Evolutionary conservation across 1,140 invertebrate species (phyloP).

Genomic region (Caenorhabditis briggsae): DNA sequence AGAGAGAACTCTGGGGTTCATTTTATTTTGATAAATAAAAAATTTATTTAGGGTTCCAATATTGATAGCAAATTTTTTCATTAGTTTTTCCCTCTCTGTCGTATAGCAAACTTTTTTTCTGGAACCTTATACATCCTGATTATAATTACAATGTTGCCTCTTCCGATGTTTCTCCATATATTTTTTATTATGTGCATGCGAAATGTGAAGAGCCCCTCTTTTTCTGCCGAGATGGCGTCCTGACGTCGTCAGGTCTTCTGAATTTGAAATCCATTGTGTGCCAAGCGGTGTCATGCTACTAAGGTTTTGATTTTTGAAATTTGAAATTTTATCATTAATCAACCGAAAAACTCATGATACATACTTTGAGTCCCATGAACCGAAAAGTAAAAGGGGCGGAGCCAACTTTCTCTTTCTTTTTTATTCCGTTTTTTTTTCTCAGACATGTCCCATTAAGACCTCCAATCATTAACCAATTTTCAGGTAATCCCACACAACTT

Average conservation of each 20-base stretch:
- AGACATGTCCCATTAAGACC: neutral
- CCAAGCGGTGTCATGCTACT: neutral
- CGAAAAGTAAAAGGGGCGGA: neutral
- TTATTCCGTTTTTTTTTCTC: neutral
- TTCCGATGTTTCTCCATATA: neutral
- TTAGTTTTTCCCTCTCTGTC: no score
- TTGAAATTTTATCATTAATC: no score
- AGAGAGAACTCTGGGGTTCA: no score
- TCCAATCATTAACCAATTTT: neutral
- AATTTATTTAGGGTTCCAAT: no score
- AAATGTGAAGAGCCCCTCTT: neutral
- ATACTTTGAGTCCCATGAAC: no score
- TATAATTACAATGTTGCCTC: conserved; percentile 1
- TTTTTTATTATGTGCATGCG: conserved; percentile 9
- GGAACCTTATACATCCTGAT: neutral
- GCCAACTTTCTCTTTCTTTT: no score
- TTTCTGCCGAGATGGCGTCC: neutral
- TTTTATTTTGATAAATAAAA: no score
- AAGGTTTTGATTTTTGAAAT: neutral
- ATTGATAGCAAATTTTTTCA: no score
- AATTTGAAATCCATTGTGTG: no score
- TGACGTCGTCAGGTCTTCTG: no score
- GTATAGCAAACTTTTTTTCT: no score
- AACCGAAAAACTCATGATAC: no score
- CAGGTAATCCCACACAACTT: conserved; percentile 49